Base-by-base conservation (phyloP, 2,113 vertebrate species). In the Microtus ochrogaster region DNA sequence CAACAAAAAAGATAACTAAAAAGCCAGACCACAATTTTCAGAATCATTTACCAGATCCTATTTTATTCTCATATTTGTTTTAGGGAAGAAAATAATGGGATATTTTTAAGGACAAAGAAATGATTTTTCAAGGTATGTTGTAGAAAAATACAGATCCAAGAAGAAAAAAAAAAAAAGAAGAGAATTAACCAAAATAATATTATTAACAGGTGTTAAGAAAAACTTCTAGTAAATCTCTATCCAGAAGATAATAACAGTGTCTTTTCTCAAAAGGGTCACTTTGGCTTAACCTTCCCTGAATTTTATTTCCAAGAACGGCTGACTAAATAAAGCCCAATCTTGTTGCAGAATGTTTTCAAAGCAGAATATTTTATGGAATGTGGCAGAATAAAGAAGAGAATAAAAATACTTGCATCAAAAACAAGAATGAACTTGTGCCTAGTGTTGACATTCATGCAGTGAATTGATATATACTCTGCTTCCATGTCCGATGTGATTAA, bases 291-390 rank as follows among this genome's bases (percentile, higher is more conserved):
- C 90, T 58, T 22, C 17, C 58, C 52, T 36, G 26, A 94, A 63
- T 19, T 63, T 89, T 85, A 82, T 73, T 66, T 94, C 63, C 55
- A 17, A 84, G 52, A 78, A 85, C 49, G 2, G 58, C 10, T 83
- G 68, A 91, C 78, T 87, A 65, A 96, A 95, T 87, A 58, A 96
- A 95, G 74, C 77, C n/a, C 78, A 79, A 44, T 77, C 36, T 97
- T 82, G 39, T 39, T 79, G 12, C 21, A 58, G 41, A 16, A 96
- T 30, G n/a, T 94, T 92, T 91, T 93, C 66, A 91, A 36, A 77
- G 41, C 65, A 65, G 81, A 87, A 73, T 83, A 89, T 73, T 82
- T 94, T 68, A 95, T 95, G 73, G 30, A 83, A 89, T 74, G 5
- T 92, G 94, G 89, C 73, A 94, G 90, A 89, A 94, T 89, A 95